Conservation (phyloP, 2,797 vertebrate genomes). For the Myotis findleyi region DNA sequence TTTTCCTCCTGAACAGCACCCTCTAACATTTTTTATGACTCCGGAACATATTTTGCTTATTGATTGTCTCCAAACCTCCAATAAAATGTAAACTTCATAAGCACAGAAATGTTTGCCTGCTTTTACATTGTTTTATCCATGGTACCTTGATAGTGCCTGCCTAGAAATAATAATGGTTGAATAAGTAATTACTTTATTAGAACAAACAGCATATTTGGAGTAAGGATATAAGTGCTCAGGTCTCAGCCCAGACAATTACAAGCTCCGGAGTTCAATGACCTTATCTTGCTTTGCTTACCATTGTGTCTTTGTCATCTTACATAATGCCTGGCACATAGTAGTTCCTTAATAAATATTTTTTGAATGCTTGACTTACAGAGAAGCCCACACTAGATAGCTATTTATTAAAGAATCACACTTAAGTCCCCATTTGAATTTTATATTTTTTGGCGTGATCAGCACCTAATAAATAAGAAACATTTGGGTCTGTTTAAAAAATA, state of each 20-base stretch:
- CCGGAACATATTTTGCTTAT: neutral
- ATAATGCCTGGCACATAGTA: neutral
- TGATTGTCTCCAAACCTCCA: neutral
- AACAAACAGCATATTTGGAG: neutral
- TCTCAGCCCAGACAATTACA: neutral
- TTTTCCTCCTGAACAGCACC: neutral
- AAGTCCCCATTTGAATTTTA: conserved; percentile 7
- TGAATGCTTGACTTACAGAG: neutral
- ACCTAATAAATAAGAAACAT: conserved; percentile 9
- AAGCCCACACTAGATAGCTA: neutral
- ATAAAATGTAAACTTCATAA: neutral
- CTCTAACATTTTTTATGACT: neutral
- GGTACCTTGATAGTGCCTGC: neutral
- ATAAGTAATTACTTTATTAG: neutral
- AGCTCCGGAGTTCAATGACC: neutral
- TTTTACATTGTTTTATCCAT: neutral
- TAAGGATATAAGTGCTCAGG: neutral
- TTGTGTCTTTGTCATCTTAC: neutral
- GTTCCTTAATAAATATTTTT: conserved; percentile 35
- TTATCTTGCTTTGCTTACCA: neutral
- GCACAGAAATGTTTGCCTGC: neutral
- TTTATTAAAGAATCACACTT: neutral
- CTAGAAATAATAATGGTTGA: neutral
- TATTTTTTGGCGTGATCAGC: neutral
- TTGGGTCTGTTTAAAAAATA: conserved; percentile 11